Evolutionary conservation across 2,797 vertebrate species (phyloP).

Genomic region (Bufotes viridis): DNA sequence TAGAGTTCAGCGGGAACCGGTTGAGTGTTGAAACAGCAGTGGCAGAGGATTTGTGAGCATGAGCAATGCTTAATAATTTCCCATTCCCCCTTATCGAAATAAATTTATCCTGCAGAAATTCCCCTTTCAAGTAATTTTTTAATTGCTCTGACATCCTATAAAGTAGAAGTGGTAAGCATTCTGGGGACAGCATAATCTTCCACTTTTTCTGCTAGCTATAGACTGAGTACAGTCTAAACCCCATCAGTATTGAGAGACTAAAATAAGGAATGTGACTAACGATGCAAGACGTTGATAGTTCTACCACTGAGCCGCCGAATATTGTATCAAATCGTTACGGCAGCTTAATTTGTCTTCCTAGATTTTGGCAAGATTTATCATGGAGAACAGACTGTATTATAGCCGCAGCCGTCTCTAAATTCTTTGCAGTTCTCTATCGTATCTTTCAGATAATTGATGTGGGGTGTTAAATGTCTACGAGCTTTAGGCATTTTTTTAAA

Average conservation of each 20-base stretch:
- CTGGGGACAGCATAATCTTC: background rate
- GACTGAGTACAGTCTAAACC: background rate
- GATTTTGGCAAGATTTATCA: slow-evolving; percentile 45
- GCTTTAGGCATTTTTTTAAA: slow-evolving; percentile 51
- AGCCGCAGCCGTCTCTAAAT: slow-evolving; percentile 36
- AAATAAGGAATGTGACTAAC: background rate
- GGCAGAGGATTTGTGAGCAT: too few species aligned
- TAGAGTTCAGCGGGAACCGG: too few species aligned
- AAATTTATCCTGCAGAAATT: too few species aligned
- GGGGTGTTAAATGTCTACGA: slow-evolving; percentile 50
- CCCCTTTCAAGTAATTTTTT: background rate
- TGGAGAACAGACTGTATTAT: slow-evolving; percentile 36
- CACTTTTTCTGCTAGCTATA: background rate
- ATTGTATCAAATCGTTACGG: slow-evolving; percentile 41
- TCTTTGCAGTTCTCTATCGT: slow-evolving; percentile 38
- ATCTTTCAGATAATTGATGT: slow-evolving; percentile 48
- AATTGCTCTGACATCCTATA: background rate
- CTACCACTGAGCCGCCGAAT: background rate
- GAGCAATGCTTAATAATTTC: too few species aligned
- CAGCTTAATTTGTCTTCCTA: slow-evolving; percentile 34
- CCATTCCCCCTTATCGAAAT: too few species aligned
- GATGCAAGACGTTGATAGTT: slow-evolving; percentile 3
- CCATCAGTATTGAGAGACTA: background rate
- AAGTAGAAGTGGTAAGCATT: background rate
- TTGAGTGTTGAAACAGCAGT: too few species aligned